These are phyloP conservation scores for Ophion ellenae DNA, from an alignment of 2,888 invertebrate species.

Conservation along the genomic window DNA sequence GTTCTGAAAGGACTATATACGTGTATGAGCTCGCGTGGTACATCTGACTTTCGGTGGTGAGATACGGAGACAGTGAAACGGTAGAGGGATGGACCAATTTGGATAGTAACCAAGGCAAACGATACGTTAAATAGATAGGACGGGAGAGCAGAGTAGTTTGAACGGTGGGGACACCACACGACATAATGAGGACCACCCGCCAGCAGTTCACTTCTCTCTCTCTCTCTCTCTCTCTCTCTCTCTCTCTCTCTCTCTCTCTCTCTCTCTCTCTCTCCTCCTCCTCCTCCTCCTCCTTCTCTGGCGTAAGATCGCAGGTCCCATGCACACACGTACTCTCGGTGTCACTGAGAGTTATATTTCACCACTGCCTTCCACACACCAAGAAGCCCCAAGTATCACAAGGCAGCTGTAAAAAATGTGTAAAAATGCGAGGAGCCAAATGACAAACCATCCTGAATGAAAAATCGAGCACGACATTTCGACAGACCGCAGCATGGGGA, in stretches of 20 bases:
- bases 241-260: slow-evolving; percentile 44
- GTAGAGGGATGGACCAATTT: slow-evolving; percentile 81
- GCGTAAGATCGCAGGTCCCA: slow-evolving; percentile 58
- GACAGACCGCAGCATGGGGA: neutral
- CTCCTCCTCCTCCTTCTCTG: slow-evolving; percentile 27
- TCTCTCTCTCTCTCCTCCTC: slow-evolving; percentile 20
- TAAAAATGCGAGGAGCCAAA: neutral
- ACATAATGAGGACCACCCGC: slow-evolving; percentile 84
- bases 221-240: slow-evolving; percentile 15
- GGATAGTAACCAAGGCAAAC: slow-evolving; percentile 84
- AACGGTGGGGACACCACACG: slow-evolving; percentile 76
- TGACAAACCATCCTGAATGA: slow-evolving; percentile 10
- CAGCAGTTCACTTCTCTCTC: slow-evolving; percentile 68
- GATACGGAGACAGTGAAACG: slow-evolving; percentile 35
- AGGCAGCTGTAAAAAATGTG: neutral
- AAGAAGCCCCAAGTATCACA: slow-evolving; percentile 15
- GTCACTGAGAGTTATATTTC: slow-evolving; percentile 53
- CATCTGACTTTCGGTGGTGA: slow-evolving; percentile 41
- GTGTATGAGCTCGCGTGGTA: slow-evolving; percentile 23
- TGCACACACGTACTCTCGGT: slow-evolving; percentile 51
- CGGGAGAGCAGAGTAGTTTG: slow-evolving; percentile 70
- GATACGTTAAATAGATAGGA: slow-evolving; percentile 84
- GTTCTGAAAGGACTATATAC: neutral
- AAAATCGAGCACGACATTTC: slow-evolving; percentile 12
- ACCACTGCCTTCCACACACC: slow-evolving; percentile 3